A percentile compares a stretch with the other conserved stretches of the same genome.
Evolutionary conservation across 2,797 vertebrate species (phyloP).

Genomic region (Simalia tracyae): DNA sequence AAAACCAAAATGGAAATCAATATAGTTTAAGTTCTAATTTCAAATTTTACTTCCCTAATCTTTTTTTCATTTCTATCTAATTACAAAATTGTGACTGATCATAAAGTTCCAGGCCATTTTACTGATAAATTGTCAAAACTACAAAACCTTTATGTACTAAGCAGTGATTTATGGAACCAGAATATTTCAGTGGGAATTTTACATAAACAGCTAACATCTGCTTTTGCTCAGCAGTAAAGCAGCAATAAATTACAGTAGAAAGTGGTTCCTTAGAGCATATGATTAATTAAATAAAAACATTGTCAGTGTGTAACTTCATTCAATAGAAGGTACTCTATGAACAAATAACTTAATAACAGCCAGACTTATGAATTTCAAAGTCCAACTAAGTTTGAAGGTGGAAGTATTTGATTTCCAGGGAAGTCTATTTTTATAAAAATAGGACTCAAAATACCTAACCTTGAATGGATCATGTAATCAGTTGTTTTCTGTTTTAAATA

Average conservation of each 20-base stretch:
- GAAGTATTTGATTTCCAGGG: neutral
- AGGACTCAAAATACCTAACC: neutral
- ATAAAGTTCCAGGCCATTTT: slow-evolving; percentile 65
- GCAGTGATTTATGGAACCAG: slow-evolving; percentile 63
- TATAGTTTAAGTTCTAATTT: slow-evolving; percentile 50
- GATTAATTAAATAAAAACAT: slow-evolving; percentile 55
- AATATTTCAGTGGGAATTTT: slow-evolving; percentile 67
- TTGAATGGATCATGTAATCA: slow-evolving; percentile 30
- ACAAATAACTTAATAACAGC: slow-evolving; percentile 18
- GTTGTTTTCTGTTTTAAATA: slow-evolving; percentile 35
- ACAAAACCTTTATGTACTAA: slow-evolving; percentile 60
- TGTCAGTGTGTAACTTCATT: slow-evolving; percentile 37
- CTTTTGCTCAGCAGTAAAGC: slow-evolving; percentile 59
- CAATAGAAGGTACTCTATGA: slow-evolving; percentile 63
- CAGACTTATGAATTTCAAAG: neutral
- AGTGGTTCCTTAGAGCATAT: slow-evolving; percentile 62
- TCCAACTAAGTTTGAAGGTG: neutral
- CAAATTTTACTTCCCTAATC: slow-evolving; percentile 59
- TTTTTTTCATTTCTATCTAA: slow-evolving; percentile 64
- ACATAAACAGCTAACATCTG: slow-evolving; percentile 65
- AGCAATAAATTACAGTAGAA: slow-evolving; percentile 57
- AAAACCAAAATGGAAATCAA: slow-evolving; percentile 58
- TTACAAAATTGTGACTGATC: slow-evolving; percentile 62
- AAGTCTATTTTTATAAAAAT: neutral
- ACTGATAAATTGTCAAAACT: slow-evolving; percentile 62